Evolutionary conservation across 1,140 invertebrate genomes (phyloP).

Genomic region (Trichogramma pretiosum): DNA sequence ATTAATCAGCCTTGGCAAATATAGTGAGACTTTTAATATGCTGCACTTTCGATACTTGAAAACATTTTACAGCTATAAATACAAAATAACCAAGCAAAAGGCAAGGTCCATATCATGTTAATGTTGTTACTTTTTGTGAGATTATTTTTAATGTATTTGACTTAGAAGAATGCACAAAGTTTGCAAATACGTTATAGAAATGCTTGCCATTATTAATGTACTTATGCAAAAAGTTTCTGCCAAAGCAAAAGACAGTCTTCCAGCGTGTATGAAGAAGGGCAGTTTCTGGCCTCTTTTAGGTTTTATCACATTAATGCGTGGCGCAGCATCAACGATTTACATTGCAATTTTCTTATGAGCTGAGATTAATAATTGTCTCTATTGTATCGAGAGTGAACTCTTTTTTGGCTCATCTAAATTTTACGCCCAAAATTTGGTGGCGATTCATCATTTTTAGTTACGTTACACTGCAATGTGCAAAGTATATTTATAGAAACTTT

Average conservation of each 20-base stretch:
- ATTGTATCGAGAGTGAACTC: not conserved
- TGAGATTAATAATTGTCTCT: conserved; percentile 15
- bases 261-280: conserved; percentile 6
- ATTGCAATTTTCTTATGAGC: conserved; percentile 12
- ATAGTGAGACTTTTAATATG: conserved; percentile 15
- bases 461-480: too few relatives aligned
- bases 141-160: conserved; percentile 17
- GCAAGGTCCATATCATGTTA: conserved; percentile 15
- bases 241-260: conserved; percentile 19
- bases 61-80: conserved; percentile 18
- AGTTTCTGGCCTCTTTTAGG: conserved; percentile 10
- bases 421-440: too few relatives aligned
- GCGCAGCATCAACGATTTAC: conserved; percentile 10
- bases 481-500: too few relatives aligned
- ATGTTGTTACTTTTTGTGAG: conserved; percentile 14
- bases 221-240: not conserved
- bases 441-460: conserved; percentile 4
- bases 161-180: conserved; percentile 15
- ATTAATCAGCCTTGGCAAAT: conserved; percentile 18
- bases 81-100: conserved; percentile 16
- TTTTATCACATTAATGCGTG: conserved; percentile 13
- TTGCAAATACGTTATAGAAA: conserved; percentile 17
- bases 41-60: conserved; percentile 17
- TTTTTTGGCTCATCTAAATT: not conserved
- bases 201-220: conserved; percentile 7